phyloP scores from a whole-genome alignment of 64 coral and sea anemone species.

The Montipora efflorescens region DNA sequence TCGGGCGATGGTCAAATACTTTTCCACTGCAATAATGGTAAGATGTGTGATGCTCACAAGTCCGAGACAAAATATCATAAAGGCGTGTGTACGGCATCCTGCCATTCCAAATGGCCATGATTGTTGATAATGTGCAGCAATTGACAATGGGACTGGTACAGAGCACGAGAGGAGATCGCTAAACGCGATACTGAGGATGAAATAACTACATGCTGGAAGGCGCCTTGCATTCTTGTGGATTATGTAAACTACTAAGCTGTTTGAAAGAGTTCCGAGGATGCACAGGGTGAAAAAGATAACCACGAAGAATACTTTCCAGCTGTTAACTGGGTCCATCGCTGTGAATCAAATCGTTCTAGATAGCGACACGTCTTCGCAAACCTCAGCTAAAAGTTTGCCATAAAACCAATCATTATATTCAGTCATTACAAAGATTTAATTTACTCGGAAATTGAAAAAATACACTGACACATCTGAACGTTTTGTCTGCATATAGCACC shows the following conservation, averaged over 20 bases:
- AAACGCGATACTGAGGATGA: too few relatives aligned
- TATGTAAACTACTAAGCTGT: conserved; percentile 34
- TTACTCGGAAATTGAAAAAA: too few relatives aligned
- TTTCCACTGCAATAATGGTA: conserved; percentile 41
- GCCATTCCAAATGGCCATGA: conserved; percentile 14
- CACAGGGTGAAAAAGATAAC: not conserved
- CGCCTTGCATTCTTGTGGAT: not conserved
- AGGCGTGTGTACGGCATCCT: conserved; percentile 48
- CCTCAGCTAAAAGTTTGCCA: too few relatives aligned
- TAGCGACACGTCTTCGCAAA: too few relatives aligned
- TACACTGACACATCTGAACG: too few relatives aligned
- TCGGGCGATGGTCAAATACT: conserved; percentile 63
- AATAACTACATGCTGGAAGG: conserved; percentile 21
- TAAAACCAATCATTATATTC: too few relatives aligned
- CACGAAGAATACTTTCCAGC: not conserved
- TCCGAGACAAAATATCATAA: conserved; percentile 52
- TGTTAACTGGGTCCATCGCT: not conserved
- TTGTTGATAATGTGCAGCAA: not conserved
- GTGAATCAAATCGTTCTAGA: too few relatives aligned
- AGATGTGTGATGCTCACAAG: conserved; percentile 44
- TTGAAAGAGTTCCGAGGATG: conserved; percentile 26
- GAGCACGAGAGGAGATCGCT: not conserved
- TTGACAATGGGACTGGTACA: conserved; percentile 40
- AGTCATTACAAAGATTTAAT: too few relatives aligned
- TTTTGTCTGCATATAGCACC: too few relatives aligned